Conservation (phyloP, 2,797 vertebrate genomes). For the Enteromius afrohamiltoni region DNA sequence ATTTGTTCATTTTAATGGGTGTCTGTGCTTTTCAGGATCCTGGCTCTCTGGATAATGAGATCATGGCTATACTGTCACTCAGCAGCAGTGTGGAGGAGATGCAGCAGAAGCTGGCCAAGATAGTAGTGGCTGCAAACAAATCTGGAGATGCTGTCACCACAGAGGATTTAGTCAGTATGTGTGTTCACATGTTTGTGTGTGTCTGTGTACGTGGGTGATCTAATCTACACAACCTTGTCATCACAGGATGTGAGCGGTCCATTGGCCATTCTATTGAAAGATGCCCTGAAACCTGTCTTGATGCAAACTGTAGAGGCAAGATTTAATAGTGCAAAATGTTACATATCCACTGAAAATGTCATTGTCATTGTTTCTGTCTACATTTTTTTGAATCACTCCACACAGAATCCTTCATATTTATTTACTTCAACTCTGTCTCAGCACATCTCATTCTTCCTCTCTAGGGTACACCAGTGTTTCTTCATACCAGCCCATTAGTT, state of each 20-base stretch:
- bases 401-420: neutral
- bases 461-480: constrained; percentile 86
- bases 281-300: constrained; percentile 53
- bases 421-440: neutral
- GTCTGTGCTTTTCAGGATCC: constrained; percentile 45
- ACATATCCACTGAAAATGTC: neutral
- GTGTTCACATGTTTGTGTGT: constrained; percentile 14
- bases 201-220: constrained; percentile 14
- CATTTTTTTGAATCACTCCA: neutral
- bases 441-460: neutral
- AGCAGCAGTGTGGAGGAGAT: constrained; percentile 81
- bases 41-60: constrained; percentile 81
- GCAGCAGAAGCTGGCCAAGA: constrained; percentile 78
- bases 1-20: constrained; percentile 11
- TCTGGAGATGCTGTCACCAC: constrained; percentile 80
- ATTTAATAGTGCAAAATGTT: neutral
- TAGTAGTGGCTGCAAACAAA: constrained; percentile 84
- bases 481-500: constrained; percentile 85
- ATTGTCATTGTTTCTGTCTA: constrained; percentile 16
- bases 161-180: constrained; percentile 83
- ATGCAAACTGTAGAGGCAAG: constrained; percentile 57
- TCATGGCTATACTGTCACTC: constrained; percentile 85
- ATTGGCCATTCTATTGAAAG: constrained; percentile 42
- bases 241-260: constrained; percentile 49
- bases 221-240: constrained; percentile 14